Base-by-base conservation (phyloP, 2,888 invertebrate genomes). In the Temnothorax unifasciatus region DNA sequence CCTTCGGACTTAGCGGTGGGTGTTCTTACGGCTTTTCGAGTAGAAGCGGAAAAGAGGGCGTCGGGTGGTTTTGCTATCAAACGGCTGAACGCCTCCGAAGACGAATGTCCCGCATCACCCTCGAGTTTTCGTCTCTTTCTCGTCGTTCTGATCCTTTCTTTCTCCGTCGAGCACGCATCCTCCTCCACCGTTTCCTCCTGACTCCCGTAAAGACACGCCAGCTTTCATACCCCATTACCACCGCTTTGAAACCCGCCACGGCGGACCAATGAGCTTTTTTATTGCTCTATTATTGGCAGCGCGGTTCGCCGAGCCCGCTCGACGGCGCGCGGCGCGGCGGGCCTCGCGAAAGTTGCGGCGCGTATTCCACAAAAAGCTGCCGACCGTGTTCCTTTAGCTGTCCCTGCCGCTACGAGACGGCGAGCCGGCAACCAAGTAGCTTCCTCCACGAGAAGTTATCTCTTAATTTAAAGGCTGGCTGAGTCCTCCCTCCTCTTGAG, bases 191-290 rank as follows among this genome's bases (percentile, higher is more conserved):
- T 74, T 74, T 52, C 25, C 69, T 82, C 76, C 84, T 87, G 88
- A 3, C 38, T 57, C 88, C 85, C 86, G 86, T 85, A 87, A 85
- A 87, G 84, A 74, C 87, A 86, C 87, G 88, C 89, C 47, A 90
- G 92, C 92, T 90, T 93, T 92, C 92, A 93, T 92, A 94, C 93
- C 91, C 92, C 94, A 94, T 94, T 94, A 94, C 93, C 92, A 84
- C 83, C 91, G 90, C 93, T 94, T 94, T 94, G 92, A 93, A 88
- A 91, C 88, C 85, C 86, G 83, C 88, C 77, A 88, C 88, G 73
- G 63, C 75, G 59, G 64, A 57, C 90, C 87, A 75, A 91, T 89
- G 90, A 87, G 83, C 86, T 86, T 89, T 91, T 90, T 92, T 87
- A 86, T 88, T 88, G 85, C 89, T 90, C 86, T 91, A 89, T 90